Percentiles rank a stretch among this genome's conserved stretches.
Evolutionary conservation across 2,888 invertebrate species (phyloP).

Genomic region (Lottia gigantea): DNA sequence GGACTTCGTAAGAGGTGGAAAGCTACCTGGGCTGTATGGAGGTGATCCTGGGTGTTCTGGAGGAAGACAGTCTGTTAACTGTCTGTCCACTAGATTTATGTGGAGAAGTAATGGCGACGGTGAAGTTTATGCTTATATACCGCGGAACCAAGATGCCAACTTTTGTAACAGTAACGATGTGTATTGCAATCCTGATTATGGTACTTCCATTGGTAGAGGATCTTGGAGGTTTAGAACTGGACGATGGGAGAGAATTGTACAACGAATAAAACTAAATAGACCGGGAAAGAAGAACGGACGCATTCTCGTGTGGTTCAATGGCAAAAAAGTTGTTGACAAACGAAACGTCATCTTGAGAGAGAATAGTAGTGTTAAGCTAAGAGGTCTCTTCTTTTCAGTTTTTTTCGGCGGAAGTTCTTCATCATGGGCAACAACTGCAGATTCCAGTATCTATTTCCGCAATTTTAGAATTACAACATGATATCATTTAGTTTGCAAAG

Average conservation of each 20-base stretch:
- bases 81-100: slow-evolving; percentile 50
- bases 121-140: slow-evolving; percentile 45
- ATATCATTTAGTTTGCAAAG: too few relatives aligned
- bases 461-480: too few relatives aligned
- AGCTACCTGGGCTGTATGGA: slow-evolving; percentile 45
- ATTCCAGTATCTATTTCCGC: slow-evolving; percentile 46
- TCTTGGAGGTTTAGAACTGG: slow-evolving; percentile 27
- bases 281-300: slow-evolving; percentile 37
- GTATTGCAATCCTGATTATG: slow-evolving; percentile 20
- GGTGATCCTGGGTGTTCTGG: slow-evolving; percentile 41
- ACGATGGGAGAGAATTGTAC: slow-evolving; percentile 43
- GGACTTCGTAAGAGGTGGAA: slow-evolving; percentile 32
- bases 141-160: slow-evolving; percentile 3
- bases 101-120: slow-evolving; percentile 42
- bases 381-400: slow-evolving; percentile 48
- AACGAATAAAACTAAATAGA: slow-evolving; percentile 45
- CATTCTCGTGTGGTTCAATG: slow-evolving; percentile 41
- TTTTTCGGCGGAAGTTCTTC: slow-evolving; percentile 46
- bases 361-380: slow-evolving; percentile 32
- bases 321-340: slow-evolving; percentile 25
- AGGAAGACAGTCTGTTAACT: slow-evolving; percentile 35
- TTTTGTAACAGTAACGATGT: slow-evolving; percentile 26
- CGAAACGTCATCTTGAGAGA: slow-evolving; percentile 36
- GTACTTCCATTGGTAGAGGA: slow-evolving; percentile 31
- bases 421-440: slow-evolving; percentile 39